Base-by-base conservation (phyloP, 2,113 vertebrate species). In the Lepus timidus region DNA sequence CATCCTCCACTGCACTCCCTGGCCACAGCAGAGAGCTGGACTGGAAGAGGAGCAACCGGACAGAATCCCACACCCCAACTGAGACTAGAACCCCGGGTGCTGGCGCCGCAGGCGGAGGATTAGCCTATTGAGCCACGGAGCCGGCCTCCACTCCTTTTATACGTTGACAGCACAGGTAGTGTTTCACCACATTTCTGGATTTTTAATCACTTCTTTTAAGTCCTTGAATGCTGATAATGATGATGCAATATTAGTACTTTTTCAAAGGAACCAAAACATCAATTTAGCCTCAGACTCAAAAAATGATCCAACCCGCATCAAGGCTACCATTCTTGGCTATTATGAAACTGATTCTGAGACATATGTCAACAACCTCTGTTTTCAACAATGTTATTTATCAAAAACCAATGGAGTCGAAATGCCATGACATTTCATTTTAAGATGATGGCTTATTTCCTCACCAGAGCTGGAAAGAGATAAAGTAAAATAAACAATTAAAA, bases 371-470 rank as follows among this genome's bases (percentile, higher is more conserved):
- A 97, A 78, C 55, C 73, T 82, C 92, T 95, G 58, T 93, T 95
- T 91, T 97, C 93, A 86, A 89, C 23, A 90, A 74, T 74, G 80
- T 73, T 88, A 94, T 96, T 97, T 95, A 96, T 96, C 94, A 96
- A 95, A 95, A 96, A 80, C 94, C 91, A 96, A 88, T 83, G 44
- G 81, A 90, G 73, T 75, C 55, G 91, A 96, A 97, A 97, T 76
- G 73, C 96, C 67, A 61, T 58, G 90, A 85, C 95, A 93, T 96
- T 97, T 97, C 75, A 97, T 96, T 96, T 98, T 85, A 97, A 97
- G 96, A 85, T 93, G 95, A 93, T 97, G 92, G 51, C 68, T 91
- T 86, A 52, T 97, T 98, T 98, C 95, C 92, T 97, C 76, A 87
- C 90, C 85, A 94, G 93, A 97, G 97, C 49, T 96, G 91, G 92